phyloP scores from a whole-genome alignment of 2,113 vertebrate species.

The Psephotus haematonotus region DNA sequence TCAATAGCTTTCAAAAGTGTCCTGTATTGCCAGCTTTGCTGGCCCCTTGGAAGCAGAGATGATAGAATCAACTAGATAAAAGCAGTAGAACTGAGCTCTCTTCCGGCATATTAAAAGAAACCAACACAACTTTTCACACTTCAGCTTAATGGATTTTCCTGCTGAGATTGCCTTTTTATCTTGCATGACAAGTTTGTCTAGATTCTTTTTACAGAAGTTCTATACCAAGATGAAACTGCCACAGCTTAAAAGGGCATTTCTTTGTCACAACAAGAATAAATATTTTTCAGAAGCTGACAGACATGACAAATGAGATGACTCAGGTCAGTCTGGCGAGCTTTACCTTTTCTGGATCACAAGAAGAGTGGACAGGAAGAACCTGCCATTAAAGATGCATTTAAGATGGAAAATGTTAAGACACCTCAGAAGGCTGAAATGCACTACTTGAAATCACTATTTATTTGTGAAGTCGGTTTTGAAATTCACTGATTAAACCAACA shows the following conservation, averaged over 20 bases:
- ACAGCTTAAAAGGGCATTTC: not conserved
- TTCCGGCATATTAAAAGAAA: not conserved
- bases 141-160: not conserved
- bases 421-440: not conserved
- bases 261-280: conserved; percentile 8
- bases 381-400: not conserved
- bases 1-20: not conserved
- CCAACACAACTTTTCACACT: not conserved
- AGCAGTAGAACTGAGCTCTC: not conserved
- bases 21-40: not conserved
- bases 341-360: not conserved
- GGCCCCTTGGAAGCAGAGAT: not conserved
- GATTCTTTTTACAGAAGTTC: not conserved
- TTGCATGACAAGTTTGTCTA: not conserved
- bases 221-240: not conserved
- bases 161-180: not conserved
- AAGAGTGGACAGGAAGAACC: not conserved
- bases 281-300: conserved; percentile 7
- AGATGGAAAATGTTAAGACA: not conserved
- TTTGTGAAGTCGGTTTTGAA: not conserved
- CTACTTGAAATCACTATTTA: not conserved
- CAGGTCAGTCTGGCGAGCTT: not conserved
- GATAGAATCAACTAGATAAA: not conserved
- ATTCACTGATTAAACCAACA: not conserved
- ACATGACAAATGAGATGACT: not conserved